These are phyloP conservation scores for Elysia crispata DNA, from an alignment of 2,888 invertebrate genomes.

Conservation along the genomic window DNA sequence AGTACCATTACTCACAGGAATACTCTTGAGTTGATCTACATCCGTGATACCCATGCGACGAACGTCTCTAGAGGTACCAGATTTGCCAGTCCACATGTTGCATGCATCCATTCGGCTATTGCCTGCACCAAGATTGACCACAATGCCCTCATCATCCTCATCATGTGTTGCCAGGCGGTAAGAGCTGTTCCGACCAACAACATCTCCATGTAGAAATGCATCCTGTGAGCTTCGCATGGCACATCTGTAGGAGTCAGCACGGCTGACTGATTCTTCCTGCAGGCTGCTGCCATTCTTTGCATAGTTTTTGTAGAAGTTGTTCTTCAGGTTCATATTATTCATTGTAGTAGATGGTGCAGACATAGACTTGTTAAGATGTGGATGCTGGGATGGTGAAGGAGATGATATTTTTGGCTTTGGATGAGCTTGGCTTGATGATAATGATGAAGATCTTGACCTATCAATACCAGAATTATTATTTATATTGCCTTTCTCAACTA, in stretches of 20 bases:
- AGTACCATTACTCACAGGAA: constrained; percentile 37
- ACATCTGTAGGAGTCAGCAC: constrained; percentile 68
- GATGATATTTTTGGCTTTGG: not conserved
- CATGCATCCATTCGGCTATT: constrained; percentile 55
- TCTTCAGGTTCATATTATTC: too few species aligned
- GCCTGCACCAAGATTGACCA: constrained; percentile 34
- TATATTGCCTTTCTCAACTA: not conserved
- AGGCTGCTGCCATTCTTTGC: constrained; percentile 17
- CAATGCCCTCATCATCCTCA: constrained; percentile 45
- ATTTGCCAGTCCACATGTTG: constrained; percentile 51
- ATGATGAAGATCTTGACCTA: not conserved
- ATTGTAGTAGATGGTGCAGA: constrained; percentile 32
- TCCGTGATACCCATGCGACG: constrained; percentile 70
- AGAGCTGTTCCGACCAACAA: constrained; percentile 59
- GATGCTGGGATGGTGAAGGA: not conserved
- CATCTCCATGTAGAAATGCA: constrained; percentile 49
- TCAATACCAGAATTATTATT: not conserved
- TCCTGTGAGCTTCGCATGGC: constrained; percentile 67
- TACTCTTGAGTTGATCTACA: constrained; percentile 65
- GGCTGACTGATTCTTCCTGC: constrained; percentile 52
- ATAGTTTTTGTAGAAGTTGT: too few species aligned
- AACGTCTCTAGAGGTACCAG: constrained; percentile 55
- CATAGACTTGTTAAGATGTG: constrained; percentile 38
- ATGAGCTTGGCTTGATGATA: too few species aligned
- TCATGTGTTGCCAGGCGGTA: constrained; percentile 65